These are phyloP conservation scores for Cistogaster globosa DNA, from an alignment of 2,888 invertebrate genomes.

Conservation along the genomic window DNA sequence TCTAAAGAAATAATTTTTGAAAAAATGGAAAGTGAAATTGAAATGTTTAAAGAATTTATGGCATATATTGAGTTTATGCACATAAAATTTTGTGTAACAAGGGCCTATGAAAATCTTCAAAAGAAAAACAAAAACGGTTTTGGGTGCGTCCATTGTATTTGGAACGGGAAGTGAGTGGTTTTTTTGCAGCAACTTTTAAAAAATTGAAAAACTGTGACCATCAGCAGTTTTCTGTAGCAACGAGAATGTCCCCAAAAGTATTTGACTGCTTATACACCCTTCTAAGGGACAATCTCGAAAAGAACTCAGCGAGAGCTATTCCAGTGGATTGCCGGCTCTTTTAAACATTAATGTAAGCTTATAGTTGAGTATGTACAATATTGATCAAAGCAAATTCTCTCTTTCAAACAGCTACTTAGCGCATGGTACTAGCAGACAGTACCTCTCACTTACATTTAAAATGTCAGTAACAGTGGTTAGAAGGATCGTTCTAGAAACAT, in stretches of 20 bases:
- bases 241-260: slow-evolving; percentile 10
- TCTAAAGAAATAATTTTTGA: too few species aligned
- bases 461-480: slow-evolving; percentile 5
- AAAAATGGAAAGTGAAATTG: too few species aligned
- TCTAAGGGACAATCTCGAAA: not conserved
- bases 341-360: not conserved
- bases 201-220: too few species aligned
- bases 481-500: slow-evolving; percentile 40
- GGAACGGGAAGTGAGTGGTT: too few species aligned
- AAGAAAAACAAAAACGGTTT: too few species aligned
- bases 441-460: slow-evolving; percentile 28
- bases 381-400: not conserved
- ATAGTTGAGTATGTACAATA: not conserved
- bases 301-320: not conserved
- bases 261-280: not conserved
- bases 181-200: too few species aligned
- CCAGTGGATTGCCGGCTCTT: slow-evolving; percentile 7
- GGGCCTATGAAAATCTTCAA: too few species aligned
- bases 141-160: too few species aligned
- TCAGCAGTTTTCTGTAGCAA: not conserved
- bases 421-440: slow-evolving; percentile 39
- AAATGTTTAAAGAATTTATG: too few species aligned
- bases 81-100: too few species aligned
- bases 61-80: too few species aligned
- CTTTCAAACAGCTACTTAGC: slow-evolving; percentile 37